Base-by-base conservation (phyloP, 2,113 vertebrate species). In the Pomatostomus ruficeps region DNA sequence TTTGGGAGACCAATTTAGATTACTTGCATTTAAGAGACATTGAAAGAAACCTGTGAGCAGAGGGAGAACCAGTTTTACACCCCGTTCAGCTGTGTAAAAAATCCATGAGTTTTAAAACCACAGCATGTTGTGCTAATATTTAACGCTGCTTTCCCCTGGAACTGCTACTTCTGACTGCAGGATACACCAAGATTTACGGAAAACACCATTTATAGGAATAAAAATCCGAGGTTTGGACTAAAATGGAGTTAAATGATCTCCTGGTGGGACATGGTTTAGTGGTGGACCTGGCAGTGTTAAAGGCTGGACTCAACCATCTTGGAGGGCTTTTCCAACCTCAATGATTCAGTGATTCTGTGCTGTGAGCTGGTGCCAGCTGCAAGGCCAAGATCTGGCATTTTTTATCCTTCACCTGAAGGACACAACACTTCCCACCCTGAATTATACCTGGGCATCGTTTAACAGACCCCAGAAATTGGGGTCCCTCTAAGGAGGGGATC, bases 21-120 rank as follows among this genome's bases (percentile, higher is more conserved):
- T 90, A 93, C 88, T 85, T 86, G 85, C 74, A 90, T 91, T 93
- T 80, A 92, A 95, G 38, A 95, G 82, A 84, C 91, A 93, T 84
- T 81, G 89, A 92, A 95, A 95, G 76, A 89, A 95, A 96, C 85
- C 94, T 91, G 91, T 93, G 88, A 96, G 88, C 75, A 88, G 79
- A 63, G 79, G n/a, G 88, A 89, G 75, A 91, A 72, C 38, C 70
- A 83, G 45, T 92, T 94, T 95, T 84, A 93, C 65, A 81, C 22
- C 59, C 40, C 75, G 38, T 63, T 91, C 88, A 83, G 84, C 59
- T 1, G 0, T 22, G 13, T n/a, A 79, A 91, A 74, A 83, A 80
- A 43, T 9, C 13, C 1, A 8, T 0, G 6, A 9, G 40, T 36
- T 95, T 88, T 74, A 91, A 91, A 94, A 73, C 10, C 43, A 45